Evolutionary conservation across 2,113 vertebrate genomes (phyloP), one percentile per base, ranked within the genome.

Genomic region (Antigone vipio): DNA sequence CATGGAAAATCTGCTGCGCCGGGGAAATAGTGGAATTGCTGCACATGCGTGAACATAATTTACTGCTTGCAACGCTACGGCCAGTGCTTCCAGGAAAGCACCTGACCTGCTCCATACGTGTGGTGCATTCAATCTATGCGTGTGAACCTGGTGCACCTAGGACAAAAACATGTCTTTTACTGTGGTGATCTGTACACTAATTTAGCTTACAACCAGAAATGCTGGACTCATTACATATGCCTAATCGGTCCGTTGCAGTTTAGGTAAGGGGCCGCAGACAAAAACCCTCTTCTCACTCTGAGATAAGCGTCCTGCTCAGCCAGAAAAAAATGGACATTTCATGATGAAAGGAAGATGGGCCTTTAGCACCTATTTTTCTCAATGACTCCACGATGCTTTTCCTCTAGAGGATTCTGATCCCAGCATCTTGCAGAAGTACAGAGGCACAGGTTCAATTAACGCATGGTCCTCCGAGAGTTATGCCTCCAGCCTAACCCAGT

Each of bases 81-180:
- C 9, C 10, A 32, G 21, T 9, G 58, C 69, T 89, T 67, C 59
- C 59, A 62, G 42, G 38, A 76, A 72, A 55, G 63, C 68, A 49
- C 15, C 0, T 1, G 24, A 27, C 63, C 3, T 18, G n/a, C 27
- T 38, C 45, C 32, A 5, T 26, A 35, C 2, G 19, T 15, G 40
- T 29, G 24, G 34, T 12, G 18, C 21, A 5, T 40, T 82, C 52
- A 40, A 17, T 12, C 47, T 21, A 5, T 7, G 32, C 1, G 1
- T 35, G 15, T 27, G 50, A 64, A 59, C 35, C 50, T 45, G 21
- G 24, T 18, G 30, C 3, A 1, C 18, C 47, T 50, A 50, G 29
- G 32, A 50, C 21, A 53, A 29, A 5, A 34, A 19, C 13, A 9
- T n/a, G 53, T 32, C 47, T 56, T 42, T 77, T 81, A 52, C 64